Evolutionary conservation across 2,797 vertebrate species (phyloP).

Genomic region (Coendou prehensilis): DNA sequence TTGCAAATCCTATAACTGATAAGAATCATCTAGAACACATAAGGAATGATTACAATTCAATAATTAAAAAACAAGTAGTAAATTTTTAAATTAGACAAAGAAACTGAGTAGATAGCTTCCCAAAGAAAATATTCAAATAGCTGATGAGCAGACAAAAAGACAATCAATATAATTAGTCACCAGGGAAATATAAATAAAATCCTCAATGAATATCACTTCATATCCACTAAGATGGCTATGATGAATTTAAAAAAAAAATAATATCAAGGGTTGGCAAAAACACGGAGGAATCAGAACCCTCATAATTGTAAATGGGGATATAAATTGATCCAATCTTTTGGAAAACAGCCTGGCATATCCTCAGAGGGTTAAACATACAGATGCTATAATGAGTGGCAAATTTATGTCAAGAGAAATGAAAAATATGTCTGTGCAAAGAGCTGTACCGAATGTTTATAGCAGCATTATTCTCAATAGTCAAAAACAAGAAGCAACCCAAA

Average conservation of each 20-base stretch:
- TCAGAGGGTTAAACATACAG: conserved; percentile 28
- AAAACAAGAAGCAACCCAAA: conserved; percentile 52
- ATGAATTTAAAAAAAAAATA: neutral
- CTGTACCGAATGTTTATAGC: neutral
- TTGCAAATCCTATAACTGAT: neutral
- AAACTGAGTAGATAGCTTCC: neutral
- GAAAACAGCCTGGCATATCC: neutral
- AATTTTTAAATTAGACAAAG: conserved; percentile 51
- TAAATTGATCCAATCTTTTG: neutral
- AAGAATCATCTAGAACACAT: conserved; percentile 11
- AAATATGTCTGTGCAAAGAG: neutral
- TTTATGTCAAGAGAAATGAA: conserved; percentile 55
- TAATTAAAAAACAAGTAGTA: conserved; percentile 24
- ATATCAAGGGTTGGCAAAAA: neutral
- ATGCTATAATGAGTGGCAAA: neutral
- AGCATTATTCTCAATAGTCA: conserved; percentile 13
- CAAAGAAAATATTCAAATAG: conserved; percentile 44
- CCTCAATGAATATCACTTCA: conserved; percentile 12
- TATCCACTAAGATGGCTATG: neutral
- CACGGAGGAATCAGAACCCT: neutral
- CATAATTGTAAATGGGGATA: neutral
- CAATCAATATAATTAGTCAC: neutral
- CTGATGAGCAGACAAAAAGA: conserved; percentile 1
- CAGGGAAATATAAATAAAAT: conserved; percentile 49
- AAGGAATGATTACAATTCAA: conserved; percentile 19